Evolutionary conservation across 37 sponge, comb jelly and placozoan species (phyloP).

Genomic region (Corticium candelabrum): DNA sequence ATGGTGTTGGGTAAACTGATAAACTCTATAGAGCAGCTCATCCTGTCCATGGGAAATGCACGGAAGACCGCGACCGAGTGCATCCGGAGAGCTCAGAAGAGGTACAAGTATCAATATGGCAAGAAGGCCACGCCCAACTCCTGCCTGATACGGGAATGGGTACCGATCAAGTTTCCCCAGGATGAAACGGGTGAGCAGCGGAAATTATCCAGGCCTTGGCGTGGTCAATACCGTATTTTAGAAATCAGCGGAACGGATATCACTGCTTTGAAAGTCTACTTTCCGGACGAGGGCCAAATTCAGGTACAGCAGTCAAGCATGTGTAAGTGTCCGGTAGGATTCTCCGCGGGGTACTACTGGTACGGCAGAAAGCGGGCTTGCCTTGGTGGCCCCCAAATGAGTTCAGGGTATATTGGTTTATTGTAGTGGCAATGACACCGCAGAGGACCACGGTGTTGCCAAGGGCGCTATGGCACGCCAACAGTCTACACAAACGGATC

Average conservation of each 20-base stretch:
- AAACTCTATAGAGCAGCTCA: too few species aligned
- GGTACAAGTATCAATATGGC: slow-evolving; percentile 14
- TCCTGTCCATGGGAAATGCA: too few species aligned
- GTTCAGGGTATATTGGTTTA: too few species aligned
- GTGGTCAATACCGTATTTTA: slow-evolving; percentile 20
- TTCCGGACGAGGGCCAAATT: slow-evolving; percentile 12
- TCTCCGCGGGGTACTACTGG: slow-evolving; percentile 48
- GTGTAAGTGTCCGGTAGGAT: slow-evolving; percentile 14
- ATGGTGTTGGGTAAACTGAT: too few species aligned
- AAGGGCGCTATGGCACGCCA: too few species aligned
- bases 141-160: slow-evolving; percentile 15
- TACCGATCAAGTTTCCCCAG: slow-evolving; percentile 27
- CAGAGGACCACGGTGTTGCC: too few species aligned
- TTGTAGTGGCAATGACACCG: too few species aligned
- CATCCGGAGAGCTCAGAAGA: slow-evolving; percentile 8
- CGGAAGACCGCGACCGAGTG: not conserved
- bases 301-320: slow-evolving; percentile 24
- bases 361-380: slow-evolving; percentile 12
- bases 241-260: slow-evolving; percentile 1
- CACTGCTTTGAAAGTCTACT: slow-evolving; percentile 11
- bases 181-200: slow-evolving; percentile 26
- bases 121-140: not conserved
- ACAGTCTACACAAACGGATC: too few species aligned
- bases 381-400: too few species aligned
- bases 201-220: slow-evolving; percentile 35